Conservation (phyloP, 2,888 invertebrate genomes). For the Leucoptera coffeella region DNA sequence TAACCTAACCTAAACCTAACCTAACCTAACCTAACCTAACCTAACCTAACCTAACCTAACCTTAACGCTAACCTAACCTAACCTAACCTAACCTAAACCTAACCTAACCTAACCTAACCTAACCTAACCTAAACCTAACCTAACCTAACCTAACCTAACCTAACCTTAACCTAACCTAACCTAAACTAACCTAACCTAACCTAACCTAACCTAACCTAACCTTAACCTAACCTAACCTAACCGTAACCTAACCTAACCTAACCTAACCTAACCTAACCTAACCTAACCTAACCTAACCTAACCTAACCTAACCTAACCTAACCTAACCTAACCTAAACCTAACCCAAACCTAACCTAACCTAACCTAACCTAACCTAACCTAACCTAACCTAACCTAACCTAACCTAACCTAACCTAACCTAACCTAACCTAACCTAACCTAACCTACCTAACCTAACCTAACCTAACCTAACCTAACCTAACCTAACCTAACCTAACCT, state of each 20-base stretch:
- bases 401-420: conserved; percentile 3
- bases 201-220: conserved; percentile 3
- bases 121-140: too few relatives aligned
- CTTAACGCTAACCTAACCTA: too few relatives aligned
- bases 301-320: conserved; percentile 3
- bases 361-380: conserved; percentile 4
- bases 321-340: conserved; percentile 3
- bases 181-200: too few relatives aligned
- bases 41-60: too few relatives aligned
- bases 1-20: too few relatives aligned
- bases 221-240: conserved; percentile 3
- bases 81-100: too few relatives aligned
- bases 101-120: too few relatives aligned
- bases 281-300: conserved; percentile 3
- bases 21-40: too few relatives aligned
- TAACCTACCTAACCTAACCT: conserved; percentile 3
- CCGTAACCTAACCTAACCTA: conserved; percentile 3
- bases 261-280: conserved; percentile 3
- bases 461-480: conserved; percentile 3
- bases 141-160: too few relatives aligned
- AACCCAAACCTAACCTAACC: background rate
- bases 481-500: conserved; percentile 3
- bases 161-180: too few relatives aligned
- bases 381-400: too few relatives aligned
- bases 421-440: conserved; percentile 3